These are phyloP conservation scores for Bicyclus anynana DNA, from an alignment of 1,140 invertebrate species.

Conservation along the genomic window DNA sequence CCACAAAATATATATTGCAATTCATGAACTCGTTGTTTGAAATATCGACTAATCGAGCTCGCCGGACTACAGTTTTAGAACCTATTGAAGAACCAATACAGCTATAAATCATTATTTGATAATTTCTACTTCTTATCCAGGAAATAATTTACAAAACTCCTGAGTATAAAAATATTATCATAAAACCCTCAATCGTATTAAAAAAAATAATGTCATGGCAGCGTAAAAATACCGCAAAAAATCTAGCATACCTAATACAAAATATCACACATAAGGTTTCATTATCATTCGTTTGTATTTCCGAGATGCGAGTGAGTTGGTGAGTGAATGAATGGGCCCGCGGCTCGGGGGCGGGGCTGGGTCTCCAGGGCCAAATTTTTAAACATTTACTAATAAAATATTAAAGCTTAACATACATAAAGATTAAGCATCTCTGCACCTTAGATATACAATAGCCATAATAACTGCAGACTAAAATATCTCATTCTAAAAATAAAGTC, in stretches of 20 bases:
- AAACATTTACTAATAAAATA: conserved; percentile 77
- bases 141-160: conserved; percentile 72
- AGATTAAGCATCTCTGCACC: conserved; percentile 77
- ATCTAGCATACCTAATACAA: conserved; percentile 67
- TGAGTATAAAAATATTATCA: conserved; percentile 75
- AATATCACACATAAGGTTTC: conserved; percentile 70
- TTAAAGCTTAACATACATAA: conserved; percentile 78
- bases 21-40: conserved; percentile 17
- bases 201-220: conserved; percentile 55
- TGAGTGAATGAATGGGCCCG: conserved; percentile 11
- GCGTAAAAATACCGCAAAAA: conserved; percentile 57
- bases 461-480: conserved; percentile 76
- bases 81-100: neutral
- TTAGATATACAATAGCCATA: conserved; percentile 76
- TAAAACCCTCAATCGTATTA: conserved; percentile 48
- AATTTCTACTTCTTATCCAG: conserved; percentile 49
- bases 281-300: conserved; percentile 48
- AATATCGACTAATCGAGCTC: conserved; percentile 9
- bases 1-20: conserved; percentile 48
- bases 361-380: conserved; percentile 65
- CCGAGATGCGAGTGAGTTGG: conserved; percentile 25
- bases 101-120: conserved; percentile 22
- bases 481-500: conserved; percentile 75
- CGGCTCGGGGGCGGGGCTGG: conserved; percentile 45
- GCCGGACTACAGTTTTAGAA: neutral